These are phyloP conservation scores for Leptinotarsa haldemani DNA, from an alignment of 2,888 invertebrate genomes.

Conservation along the genomic window DNA sequence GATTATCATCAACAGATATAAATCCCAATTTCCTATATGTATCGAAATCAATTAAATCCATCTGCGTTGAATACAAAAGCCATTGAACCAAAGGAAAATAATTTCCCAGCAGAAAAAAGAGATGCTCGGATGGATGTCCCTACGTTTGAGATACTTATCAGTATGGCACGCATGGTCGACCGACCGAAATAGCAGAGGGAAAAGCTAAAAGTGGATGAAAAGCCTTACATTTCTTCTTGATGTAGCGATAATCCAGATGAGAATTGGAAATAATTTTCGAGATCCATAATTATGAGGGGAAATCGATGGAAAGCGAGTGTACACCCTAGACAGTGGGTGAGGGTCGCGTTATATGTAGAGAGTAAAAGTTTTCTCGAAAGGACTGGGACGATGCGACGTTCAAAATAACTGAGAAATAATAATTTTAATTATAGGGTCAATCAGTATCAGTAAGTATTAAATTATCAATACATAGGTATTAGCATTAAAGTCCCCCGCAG, in stretches of 20 bases:
- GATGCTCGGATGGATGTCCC: constrained; percentile 36
- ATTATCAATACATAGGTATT: too few species aligned
- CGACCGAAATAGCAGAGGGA: constrained; percentile 43
- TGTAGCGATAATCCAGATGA: constrained; percentile 37
- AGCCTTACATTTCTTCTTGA: constrained; percentile 27
- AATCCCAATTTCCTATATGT: constrained; percentile 33
- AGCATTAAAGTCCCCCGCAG: too few species aligned
- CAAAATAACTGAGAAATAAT: too few species aligned
- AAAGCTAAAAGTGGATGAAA: constrained; percentile 43
- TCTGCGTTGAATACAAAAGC: constrained; percentile 27
- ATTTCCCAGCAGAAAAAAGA: constrained; percentile 39
- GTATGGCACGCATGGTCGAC: constrained; percentile 48
- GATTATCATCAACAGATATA: constrained; percentile 20
- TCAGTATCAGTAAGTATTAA: too few species aligned
- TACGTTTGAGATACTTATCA: constrained; percentile 43
- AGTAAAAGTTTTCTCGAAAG: not conserved
- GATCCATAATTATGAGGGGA: constrained; percentile 36
- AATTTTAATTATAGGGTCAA: not conserved
- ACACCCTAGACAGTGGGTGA: constrained; percentile 14
- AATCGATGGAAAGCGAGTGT: constrained; percentile 23
- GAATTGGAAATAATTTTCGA: constrained; percentile 42
- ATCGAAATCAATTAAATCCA: constrained; percentile 34
- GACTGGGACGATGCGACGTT: not conserved
- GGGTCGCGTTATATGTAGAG: not conserved
- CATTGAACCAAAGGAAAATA: constrained; percentile 34